Base-by-base conservation (phyloP, 30 jellyfish, hydroid and myxozoan genomes). In the Pseudorhiza aurosa region DNA sequence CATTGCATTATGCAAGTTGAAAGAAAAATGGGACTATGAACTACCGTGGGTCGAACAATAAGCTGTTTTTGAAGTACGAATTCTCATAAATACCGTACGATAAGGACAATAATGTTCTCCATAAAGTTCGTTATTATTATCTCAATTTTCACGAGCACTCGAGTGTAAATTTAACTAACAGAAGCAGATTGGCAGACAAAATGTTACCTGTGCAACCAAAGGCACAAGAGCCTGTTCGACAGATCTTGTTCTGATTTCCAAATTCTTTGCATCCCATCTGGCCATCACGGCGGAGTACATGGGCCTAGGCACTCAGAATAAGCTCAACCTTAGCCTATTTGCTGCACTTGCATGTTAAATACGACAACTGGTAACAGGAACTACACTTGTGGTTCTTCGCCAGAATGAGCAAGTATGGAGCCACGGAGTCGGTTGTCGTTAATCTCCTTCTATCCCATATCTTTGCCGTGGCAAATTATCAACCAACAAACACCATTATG, bases 221-320 rank as follows among this genome's bases (percentile, higher is more conserved):
- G 99, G 99, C 21, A 93, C 87, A 33, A 93, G 87, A 17, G 95
- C 94, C 87, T 93, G 96, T 68, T 93, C 99, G 19, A 93, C 99
- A 59, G 99, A 93, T 63, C 95, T 67, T 45, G 99, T 93, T 39
- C 90, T 58, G 28, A 93, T 93, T 58, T 93, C 97, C 55, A 93
- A 60, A 47, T 79, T 72, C 35, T 65, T 72, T 18, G 95, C 87
- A 75, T 93, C 93, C 99, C 99, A 93, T 51, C 89, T 84, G 28
- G 98, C 92, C 96, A 91, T 85, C 35, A 19, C 87, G 59, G 39
- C 50, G 31, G 31, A 37, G 25, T 27, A 25, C 6, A 2, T 45
- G 59, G 89, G 89, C 89, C 89, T 62, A 77, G 50, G 73, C 60
- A 29, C 46, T 43, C 32, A 15, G 35, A n/a, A 2, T 10, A 33